These are phyloP conservation scores for Ptychoptera albimana DNA, from an alignment of 2,888 invertebrate genomes.

Conservation along the genomic window DNA sequence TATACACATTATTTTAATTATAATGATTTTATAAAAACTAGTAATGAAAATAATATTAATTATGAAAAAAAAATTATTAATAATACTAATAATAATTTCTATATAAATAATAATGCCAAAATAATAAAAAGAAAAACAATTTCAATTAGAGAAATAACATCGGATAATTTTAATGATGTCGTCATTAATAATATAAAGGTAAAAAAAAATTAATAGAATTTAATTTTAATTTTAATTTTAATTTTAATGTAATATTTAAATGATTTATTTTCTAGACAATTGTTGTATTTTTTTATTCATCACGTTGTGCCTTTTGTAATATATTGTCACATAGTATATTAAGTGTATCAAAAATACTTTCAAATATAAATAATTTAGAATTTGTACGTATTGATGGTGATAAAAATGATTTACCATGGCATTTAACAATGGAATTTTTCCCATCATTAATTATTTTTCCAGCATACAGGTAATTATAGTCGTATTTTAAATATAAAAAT, in stretches of 20 bases:
- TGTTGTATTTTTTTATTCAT: constrained; percentile 61
- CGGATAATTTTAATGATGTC: too few species aligned
- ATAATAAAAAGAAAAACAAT: neutral
- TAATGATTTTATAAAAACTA: neutral
- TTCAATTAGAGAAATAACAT: neutral
- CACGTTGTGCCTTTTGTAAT: constrained; percentile 61
- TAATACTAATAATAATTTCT: neutral
- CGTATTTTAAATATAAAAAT: too few species aligned
- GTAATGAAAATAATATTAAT: neutral
- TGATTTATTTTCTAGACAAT: constrained; percentile 43
- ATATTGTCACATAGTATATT: constrained; percentile 51
- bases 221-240: too few species aligned
- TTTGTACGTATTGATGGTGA: constrained; percentile 66
- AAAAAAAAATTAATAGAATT: constrained; percentile 15
- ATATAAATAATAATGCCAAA: neutral
- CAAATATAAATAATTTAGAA: constrained; percentile 33
- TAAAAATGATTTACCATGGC: constrained; percentile 74
- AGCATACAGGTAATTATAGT: constrained; percentile 46
- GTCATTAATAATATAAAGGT: too few species aligned
- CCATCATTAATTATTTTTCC: constrained; percentile 74
- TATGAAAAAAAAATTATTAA: neutral
- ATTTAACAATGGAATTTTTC: constrained; percentile 49
- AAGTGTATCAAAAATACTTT: constrained; percentile 45
- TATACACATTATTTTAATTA: constrained; percentile 7
- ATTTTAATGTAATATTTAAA: too few species aligned